Percentiles rank a stretch among this genome's conserved stretches.
These are phyloP conservation scores for Brassicogethes aeneus DNA, from an alignment of 2,888 invertebrate species.

Conservation along the genomic window DNA sequence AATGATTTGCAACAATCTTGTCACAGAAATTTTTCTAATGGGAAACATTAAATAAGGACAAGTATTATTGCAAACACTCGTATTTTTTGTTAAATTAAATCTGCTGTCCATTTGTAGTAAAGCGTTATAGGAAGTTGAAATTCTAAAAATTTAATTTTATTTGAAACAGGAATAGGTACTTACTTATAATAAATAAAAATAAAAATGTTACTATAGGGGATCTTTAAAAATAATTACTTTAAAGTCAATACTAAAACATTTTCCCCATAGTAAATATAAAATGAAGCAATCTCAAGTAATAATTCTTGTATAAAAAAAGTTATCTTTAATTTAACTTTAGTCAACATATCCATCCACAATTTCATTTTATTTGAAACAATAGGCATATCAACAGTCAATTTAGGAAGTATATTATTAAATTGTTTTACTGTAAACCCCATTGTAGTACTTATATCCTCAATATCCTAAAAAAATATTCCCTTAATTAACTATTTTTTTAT, in stretches of 20 bases:
- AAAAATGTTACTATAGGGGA: no score
- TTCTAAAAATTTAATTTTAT: slow-evolving; percentile 39
- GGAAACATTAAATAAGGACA: slow-evolving; percentile 64
- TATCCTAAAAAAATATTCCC: slow-evolving; percentile 48
- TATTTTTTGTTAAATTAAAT: slow-evolving; percentile 43
- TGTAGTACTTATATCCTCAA: slow-evolving; percentile 49
- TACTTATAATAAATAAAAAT: neutral
- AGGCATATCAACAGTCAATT: slow-evolving; percentile 34
- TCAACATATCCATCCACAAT: slow-evolving; percentile 46
- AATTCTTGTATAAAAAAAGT: slow-evolving; percentile 47
- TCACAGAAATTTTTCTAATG: slow-evolving; percentile 61
- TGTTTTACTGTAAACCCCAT: slow-evolving; percentile 46
- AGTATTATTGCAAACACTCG: slow-evolving; percentile 64
- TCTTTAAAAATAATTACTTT: slow-evolving; percentile 37
- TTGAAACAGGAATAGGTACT: neutral
- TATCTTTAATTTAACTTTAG: slow-evolving; percentile 47
- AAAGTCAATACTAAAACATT: slow-evolving; percentile 49
- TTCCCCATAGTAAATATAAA: slow-evolving; percentile 51
- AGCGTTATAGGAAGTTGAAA: slow-evolving; percentile 55
- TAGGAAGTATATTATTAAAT: slow-evolving; percentile 46
- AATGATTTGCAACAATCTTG: slow-evolving; percentile 64
- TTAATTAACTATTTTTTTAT: neutral
- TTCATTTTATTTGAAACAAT: slow-evolving; percentile 40
- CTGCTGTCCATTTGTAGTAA: slow-evolving; percentile 51
- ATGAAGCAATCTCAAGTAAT: slow-evolving; percentile 46